These are phyloP conservation scores for Mionectes macconnelli DNA, from an alignment of 2,113 vertebrate genomes.

Conservation along the genomic window DNA sequence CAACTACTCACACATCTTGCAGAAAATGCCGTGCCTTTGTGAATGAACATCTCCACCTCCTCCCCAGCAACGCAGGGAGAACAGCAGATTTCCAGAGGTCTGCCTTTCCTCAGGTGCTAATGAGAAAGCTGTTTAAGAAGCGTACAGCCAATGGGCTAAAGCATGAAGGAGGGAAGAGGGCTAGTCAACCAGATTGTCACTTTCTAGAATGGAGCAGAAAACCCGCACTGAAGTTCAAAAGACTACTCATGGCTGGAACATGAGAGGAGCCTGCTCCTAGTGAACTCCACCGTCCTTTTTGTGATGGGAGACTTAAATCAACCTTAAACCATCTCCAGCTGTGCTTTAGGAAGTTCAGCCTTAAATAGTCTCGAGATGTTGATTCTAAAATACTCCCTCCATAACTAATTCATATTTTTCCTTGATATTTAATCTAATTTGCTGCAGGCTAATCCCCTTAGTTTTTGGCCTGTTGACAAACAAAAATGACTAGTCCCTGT, in stretches of 20 bases:
- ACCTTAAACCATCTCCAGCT: constrained; percentile 34
- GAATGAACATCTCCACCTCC: background rate
- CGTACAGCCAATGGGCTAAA: background rate
- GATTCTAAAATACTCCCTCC: constrained; percentile 7
- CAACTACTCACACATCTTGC: fast-evolving
- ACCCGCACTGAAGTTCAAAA: background rate
- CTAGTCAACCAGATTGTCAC: background rate
- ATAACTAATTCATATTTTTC: constrained; percentile 24
- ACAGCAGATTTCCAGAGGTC: fast-evolving
- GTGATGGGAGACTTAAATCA: background rate
- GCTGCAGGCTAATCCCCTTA: constrained; percentile 1
- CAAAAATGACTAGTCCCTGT: background rate
- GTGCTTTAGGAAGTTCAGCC: constrained; percentile 1
- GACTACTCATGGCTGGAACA: fast-evolving
- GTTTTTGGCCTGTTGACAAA: constrained; percentile 8
- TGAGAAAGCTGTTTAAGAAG: background rate
- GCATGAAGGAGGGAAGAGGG: background rate
- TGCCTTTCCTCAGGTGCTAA: background rate
- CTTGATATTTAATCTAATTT: constrained; percentile 37
- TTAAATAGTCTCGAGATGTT: background rate
- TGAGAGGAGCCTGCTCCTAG: background rate
- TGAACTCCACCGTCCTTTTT: background rate
- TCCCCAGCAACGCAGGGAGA: background rate
- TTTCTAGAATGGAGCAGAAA: background rate
- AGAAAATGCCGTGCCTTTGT: background rate